These are phyloP conservation scores for Calliopum simillimum DNA, from an alignment of 2,888 invertebrate species.

Conservation along the genomic window DNA sequence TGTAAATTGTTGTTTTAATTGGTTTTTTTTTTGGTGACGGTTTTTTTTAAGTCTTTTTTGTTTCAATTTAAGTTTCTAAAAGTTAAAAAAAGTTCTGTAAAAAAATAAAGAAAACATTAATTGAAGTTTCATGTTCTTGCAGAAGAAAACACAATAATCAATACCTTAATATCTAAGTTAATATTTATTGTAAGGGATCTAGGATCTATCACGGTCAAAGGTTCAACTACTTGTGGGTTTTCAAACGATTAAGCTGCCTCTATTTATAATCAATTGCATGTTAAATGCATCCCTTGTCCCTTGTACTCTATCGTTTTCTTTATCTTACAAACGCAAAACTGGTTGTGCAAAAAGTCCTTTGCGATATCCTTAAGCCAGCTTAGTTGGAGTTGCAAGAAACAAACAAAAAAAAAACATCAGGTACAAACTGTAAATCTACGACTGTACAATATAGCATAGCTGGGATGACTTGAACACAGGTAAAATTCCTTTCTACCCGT, in stretches of 20 bases:
- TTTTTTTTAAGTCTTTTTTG: too few species aligned
- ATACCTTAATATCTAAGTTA: slow-evolving; percentile 40
- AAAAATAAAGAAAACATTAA: not conserved
- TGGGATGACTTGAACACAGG: too few species aligned
- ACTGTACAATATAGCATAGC: too few species aligned
- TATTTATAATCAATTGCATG: slow-evolving; percentile 26
- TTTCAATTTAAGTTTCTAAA: slow-evolving; percentile 2
- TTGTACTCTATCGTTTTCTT: not conserved
- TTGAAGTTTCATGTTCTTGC: not conserved
- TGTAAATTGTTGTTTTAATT: not conserved
- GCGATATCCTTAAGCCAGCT: not conserved
- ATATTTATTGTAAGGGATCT: slow-evolving; percentile 46
- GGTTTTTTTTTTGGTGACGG: too few species aligned
- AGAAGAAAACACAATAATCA: not conserved
- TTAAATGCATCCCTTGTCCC: not conserved
- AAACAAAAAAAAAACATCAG: too few species aligned
- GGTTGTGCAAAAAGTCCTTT: slow-evolving; percentile 1
- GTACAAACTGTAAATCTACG: too few species aligned
- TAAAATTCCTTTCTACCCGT: too few species aligned
- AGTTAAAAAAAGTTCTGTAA: too few species aligned
- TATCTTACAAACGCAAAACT: not conserved
- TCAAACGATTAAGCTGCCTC: not conserved
- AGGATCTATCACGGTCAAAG: slow-evolving; percentile 60
- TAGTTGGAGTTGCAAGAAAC: too few species aligned
- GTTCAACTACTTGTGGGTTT: slow-evolving; percentile 54